phyloP scores from a whole-genome alignment of 2,113 vertebrate species.

The Prionailurus viverrinus region DNA sequence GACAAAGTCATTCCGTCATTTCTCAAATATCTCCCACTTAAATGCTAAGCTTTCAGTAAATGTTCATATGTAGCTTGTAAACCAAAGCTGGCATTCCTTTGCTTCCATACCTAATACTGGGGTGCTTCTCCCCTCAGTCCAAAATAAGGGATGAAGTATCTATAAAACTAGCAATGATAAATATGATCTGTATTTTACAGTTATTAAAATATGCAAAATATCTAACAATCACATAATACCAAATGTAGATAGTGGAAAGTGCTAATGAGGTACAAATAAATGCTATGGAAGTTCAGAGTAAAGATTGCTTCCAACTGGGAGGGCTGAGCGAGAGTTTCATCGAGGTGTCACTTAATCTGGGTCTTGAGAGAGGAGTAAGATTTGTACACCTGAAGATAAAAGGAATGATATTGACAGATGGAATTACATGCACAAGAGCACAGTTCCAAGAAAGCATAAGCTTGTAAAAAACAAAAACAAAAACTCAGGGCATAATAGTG shows the following conservation, averaged over 20 bases:
- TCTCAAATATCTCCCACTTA: constrained; percentile 9
- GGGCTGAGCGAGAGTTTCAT: neutral
- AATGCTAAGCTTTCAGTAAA: constrained; percentile 40
- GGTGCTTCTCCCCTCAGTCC: neutral
- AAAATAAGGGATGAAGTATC: neutral
- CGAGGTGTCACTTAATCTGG: neutral
- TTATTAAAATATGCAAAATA: constrained; percentile 9
- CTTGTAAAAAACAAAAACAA: neutral
- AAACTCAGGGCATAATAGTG: neutral
- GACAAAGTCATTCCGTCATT: constrained; percentile 30
- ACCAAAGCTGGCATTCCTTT: constrained; percentile 10
- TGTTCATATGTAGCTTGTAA: constrained; percentile 11
- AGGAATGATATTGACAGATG: neutral
- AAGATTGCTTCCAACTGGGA: neutral
- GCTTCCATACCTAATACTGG: neutral
- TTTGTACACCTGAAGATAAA: neutral
- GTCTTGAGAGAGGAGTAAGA: neutral
- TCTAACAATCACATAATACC: neutral
- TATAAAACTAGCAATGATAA: neutral
- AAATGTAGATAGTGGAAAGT: neutral
- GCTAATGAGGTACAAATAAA: neutral
- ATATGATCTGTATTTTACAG: neutral
- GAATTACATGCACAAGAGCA: neutral
- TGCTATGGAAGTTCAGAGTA: neutral
- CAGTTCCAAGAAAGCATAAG: neutral